Conservation (phyloP, 2,888 invertebrate genomes). For the Theodoxus fluviatilis region DNA sequence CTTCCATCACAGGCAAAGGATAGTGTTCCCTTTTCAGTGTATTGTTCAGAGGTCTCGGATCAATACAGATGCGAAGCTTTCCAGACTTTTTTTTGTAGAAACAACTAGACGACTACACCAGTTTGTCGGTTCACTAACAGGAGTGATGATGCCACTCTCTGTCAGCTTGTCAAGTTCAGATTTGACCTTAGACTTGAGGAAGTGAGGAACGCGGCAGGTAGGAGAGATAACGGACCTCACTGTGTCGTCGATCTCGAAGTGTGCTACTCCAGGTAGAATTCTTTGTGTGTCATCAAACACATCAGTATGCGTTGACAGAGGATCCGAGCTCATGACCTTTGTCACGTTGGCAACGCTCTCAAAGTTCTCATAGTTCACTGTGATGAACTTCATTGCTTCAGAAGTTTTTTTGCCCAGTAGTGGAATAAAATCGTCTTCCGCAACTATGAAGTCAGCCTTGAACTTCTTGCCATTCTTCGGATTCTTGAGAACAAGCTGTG, state of each 20-base stretch:
- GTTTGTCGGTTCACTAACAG: background rate
- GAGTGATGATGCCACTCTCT: background rate
- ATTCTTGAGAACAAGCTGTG: background rate
- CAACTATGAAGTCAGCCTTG: background rate
- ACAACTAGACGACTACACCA: too few species aligned
- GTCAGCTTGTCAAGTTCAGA: background rate
- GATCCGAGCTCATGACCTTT: background rate
- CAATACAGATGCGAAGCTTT: conserved; percentile 16
- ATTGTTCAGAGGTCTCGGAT: conserved; percentile 28
- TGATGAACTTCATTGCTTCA: background rate
- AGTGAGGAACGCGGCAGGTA: background rate
- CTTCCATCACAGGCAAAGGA: conserved; percentile 11
- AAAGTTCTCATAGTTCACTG: conserved; percentile 17
- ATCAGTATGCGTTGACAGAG: background rate
- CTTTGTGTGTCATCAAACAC: background rate
- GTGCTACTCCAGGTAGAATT: conserved; percentile 4
- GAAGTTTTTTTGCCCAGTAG: conserved; percentile 11
- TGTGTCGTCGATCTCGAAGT: background rate
- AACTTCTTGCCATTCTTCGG: background rate
- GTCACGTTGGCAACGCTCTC: background rate
- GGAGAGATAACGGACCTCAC: conserved; percentile 9
- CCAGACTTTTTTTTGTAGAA: conserved; percentile 13
- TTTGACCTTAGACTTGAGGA: background rate
- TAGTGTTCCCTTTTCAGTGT: conserved; percentile 22
- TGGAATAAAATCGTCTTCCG: background rate